Evolutionary conservation across 2,797 vertebrate genomes (phyloP).

Genomic region (Synaphobranchus kaupii): DNA sequence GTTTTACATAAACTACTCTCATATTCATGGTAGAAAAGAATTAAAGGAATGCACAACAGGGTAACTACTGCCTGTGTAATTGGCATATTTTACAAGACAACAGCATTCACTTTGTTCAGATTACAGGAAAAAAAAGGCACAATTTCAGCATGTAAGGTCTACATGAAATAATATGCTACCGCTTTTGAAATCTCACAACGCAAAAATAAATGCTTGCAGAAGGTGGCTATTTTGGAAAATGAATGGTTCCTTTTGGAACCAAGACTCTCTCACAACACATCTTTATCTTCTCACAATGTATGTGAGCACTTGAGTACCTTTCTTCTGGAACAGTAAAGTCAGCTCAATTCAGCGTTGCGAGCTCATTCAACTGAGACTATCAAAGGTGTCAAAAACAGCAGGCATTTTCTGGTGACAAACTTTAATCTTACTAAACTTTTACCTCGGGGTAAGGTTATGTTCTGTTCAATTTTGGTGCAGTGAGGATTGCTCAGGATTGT

Average conservation of each 20-base stretch:
- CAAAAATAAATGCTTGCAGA: background rate
- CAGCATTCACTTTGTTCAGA: background rate
- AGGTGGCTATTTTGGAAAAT: background rate
- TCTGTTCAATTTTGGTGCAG: background rate
- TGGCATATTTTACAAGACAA: background rate
- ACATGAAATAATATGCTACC: background rate
- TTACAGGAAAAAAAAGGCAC: background rate
- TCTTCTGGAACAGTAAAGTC: conserved; percentile 35
- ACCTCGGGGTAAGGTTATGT: background rate
- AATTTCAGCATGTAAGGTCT: background rate
- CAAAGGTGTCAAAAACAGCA: background rate
- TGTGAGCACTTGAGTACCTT: conserved; percentile 32
- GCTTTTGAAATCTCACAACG: background rate
- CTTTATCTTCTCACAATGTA: conserved; percentile 25
- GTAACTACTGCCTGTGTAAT: background rate
- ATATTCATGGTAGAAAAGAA: background rate
- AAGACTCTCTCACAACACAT: background rate
- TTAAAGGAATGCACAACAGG: background rate
- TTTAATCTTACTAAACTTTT: background rate
- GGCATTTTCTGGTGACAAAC: background rate
- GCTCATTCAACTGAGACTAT: background rate
- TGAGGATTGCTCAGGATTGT: background rate
- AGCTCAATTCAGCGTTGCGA: background rate
- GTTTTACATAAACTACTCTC: background rate
- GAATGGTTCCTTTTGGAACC: background rate